phyloP scores from a whole-genome alignment of 2,113 vertebrate species.

The Anhinga rufa region DNA sequence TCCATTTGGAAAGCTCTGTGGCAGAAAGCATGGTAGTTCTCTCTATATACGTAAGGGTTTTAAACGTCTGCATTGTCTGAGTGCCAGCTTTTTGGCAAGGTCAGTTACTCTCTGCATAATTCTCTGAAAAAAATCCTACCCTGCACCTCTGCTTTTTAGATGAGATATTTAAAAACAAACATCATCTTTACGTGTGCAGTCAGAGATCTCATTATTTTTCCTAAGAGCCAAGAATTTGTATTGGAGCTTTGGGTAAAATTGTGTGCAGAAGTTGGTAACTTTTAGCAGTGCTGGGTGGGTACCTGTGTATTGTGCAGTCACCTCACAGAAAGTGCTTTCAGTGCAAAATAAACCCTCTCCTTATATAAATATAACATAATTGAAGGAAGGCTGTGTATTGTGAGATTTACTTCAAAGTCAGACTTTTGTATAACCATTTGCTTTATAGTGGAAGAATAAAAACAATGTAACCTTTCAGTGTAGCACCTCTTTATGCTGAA shows the following conservation, averaged over 20 bases:
- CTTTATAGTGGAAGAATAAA: background rate
- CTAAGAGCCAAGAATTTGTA: background rate
- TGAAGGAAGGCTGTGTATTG: background rate
- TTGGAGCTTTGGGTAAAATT: background rate
- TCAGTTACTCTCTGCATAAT: background rate
- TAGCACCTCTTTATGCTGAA: background rate
- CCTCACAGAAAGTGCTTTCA: background rate
- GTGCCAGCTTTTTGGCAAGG: background rate
- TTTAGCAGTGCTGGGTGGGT: background rate
- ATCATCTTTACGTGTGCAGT: accelerated
- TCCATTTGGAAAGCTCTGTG: background rate
- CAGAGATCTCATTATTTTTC: background rate
- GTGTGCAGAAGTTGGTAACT: background rate
- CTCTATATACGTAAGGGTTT: background rate
- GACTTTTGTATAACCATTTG: background rate
- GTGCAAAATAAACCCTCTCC: background rate
- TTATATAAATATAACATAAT: background rate
- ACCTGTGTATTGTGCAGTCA: background rate
- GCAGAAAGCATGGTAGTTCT: background rate
- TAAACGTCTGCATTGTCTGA: background rate
- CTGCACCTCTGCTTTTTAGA: background rate
- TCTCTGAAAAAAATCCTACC: background rate
- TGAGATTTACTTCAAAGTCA: background rate
- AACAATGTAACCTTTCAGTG: background rate
- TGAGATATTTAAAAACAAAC: background rate